Evolutionary conservation across 2,888 invertebrate species (phyloP).

Genomic region (Caenorhabditis panamensis): DNA sequence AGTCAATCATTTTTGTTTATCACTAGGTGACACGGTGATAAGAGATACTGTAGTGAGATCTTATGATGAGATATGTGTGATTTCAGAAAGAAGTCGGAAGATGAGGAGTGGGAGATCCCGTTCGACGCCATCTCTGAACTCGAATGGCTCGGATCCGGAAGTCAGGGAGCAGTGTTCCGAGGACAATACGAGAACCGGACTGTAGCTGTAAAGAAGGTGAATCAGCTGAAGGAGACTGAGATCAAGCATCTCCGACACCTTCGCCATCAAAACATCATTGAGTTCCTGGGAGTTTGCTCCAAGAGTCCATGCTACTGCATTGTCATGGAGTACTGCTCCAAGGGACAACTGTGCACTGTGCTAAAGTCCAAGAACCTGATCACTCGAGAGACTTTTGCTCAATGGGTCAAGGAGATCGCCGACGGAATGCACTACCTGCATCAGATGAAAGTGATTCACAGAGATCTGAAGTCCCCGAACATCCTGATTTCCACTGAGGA

Average conservation of each 20-base stretch:
- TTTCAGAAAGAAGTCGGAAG: conserved; percentile 41
- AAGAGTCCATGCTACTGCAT: conserved; percentile 94
- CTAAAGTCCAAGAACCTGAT: conserved; percentile 83
- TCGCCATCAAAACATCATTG: conserved; percentile 91
- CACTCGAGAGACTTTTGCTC: conserved; percentile 27
- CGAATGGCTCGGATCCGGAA: conserved; percentile 94
- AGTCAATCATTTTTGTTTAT: background rate
- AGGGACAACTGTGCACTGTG: conserved; percentile 94
- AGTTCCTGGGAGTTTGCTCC: conserved; percentile 89
- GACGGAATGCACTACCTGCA: conserved; percentile 97
- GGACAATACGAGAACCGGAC: conserved; percentile 88
- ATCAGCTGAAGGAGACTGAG: conserved; percentile 92
- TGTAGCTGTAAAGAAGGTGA: conserved; percentile 96
- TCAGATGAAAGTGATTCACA: conserved; percentile 95
- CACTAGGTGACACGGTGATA: too few species aligned
- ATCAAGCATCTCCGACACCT: conserved; percentile 92
- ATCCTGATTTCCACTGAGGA: conserved; percentile 83
- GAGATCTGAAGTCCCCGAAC: conserved; percentile 98
- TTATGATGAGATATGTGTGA: too few species aligned
- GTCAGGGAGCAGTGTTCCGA: conserved; percentile 90
- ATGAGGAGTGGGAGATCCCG: conserved; percentile 92
- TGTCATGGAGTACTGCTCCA: conserved; percentile 98
- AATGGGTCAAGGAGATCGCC: conserved; percentile 89
- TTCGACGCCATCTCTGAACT: conserved; percentile 92
- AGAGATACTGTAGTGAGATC: too few species aligned